Conservation (phyloP, 2,797 vertebrate genomes). For the Phyllotis vaccarum region DNA sequence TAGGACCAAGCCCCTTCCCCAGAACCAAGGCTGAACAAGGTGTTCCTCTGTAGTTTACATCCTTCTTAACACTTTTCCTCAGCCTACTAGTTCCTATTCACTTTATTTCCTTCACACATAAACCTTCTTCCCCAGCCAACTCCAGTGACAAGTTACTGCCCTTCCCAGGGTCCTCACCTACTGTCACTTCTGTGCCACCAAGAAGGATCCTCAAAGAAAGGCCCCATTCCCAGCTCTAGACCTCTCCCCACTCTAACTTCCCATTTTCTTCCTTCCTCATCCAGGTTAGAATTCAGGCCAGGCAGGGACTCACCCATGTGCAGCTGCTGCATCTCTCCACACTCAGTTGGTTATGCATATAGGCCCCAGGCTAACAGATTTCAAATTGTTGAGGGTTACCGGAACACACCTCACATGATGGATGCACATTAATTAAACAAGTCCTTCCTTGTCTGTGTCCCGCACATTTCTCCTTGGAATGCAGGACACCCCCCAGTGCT, state of each 20-base stretch:
- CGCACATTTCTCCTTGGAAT: neutral
- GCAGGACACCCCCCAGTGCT: neutral
- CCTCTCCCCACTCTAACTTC: neutral
- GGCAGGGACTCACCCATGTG: neutral
- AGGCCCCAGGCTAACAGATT: neutral
- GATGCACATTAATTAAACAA: neutral
- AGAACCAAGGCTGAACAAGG: no score
- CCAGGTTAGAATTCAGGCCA: neutral
- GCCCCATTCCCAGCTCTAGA: neutral
- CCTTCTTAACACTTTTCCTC: neutral
- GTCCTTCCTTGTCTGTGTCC: neutral
- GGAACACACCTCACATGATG: neutral
- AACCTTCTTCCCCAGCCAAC: neutral
- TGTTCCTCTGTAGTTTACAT: neutral
- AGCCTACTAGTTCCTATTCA: neutral
- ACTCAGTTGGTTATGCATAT: neutral
- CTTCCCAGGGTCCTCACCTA: no score
- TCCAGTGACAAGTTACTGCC: neutral
- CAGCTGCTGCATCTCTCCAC: neutral
- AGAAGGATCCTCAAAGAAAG: neutral
- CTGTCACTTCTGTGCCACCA: neutral
- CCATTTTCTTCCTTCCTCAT: neutral
- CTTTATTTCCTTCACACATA: neutral
- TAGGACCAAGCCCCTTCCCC: no score
- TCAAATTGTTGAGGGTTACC: neutral